phyloP scores from a whole-genome alignment of 2,113 vertebrate genomes.

The Vicugna pacos region DNA sequence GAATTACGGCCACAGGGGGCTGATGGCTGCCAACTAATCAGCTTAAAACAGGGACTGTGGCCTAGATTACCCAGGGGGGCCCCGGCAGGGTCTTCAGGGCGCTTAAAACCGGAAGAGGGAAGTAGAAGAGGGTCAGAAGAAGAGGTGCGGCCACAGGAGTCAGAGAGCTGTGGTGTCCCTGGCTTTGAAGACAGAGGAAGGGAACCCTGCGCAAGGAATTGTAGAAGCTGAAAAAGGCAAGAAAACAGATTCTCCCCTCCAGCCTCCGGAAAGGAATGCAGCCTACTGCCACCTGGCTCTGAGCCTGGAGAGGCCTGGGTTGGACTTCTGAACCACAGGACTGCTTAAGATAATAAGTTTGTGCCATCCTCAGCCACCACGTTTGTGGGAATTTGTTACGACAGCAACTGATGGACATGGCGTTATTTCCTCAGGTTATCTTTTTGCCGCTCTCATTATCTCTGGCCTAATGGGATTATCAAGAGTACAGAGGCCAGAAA shows the following conservation, averaged over 20 bases:
- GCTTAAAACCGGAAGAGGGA: too few relatives aligned
- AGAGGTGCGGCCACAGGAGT: not conserved
- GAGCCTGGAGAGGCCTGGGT: not conserved
- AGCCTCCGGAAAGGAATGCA: not conserved
- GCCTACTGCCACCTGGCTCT: not conserved
- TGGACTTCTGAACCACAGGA: not conserved
- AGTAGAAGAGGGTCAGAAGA: not conserved
- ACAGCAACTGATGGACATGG: rapidly evolving
- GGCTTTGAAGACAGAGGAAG: not conserved
- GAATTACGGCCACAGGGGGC: not conserved
- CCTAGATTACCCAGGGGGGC: not conserved
- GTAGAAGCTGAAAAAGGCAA: not conserved
- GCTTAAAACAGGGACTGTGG: too few relatives aligned
- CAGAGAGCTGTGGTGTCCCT: rapidly evolving
- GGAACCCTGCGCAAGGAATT: rapidly evolving
- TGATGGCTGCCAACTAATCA: rapidly evolving
- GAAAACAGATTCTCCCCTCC: rapidly evolving
- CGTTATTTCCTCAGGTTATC: rapidly evolving
- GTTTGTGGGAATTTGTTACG: rapidly evolving
- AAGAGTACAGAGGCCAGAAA: conserved; percentile 28
- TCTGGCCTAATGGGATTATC: not conserved
- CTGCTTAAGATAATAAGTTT: rapidly evolving
- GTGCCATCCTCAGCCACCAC: too few relatives aligned
- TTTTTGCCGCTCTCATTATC: not conserved
- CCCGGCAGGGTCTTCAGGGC: rapidly evolving